phyloP scores from a whole-genome alignment of 2,797 vertebrate species.

The Argyrosomus regius region DNA sequence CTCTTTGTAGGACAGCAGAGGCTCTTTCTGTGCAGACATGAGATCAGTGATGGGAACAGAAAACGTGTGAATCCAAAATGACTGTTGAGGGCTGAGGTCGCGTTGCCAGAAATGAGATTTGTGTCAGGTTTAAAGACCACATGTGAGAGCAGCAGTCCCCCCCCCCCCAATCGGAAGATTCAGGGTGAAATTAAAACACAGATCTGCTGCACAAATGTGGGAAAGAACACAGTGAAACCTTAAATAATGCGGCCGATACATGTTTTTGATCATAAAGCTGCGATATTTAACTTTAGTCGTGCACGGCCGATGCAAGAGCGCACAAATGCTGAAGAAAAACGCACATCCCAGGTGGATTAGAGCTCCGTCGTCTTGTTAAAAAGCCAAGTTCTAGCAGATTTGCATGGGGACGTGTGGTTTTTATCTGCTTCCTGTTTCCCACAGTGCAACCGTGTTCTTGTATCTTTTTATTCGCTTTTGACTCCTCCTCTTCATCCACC shows the following conservation, averaged over 20 bases:
- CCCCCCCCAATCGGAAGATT: not conserved
- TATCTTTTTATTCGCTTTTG: constrained; percentile 42
- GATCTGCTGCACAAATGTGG: not conserved
- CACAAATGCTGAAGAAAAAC: not conserved
- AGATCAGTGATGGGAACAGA: constrained; percentile 9
- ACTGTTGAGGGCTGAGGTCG: constrained; percentile 6
- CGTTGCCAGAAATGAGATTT: not conserved
- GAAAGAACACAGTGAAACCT: not conserved
- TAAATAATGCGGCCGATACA: not conserved
- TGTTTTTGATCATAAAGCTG: no score
- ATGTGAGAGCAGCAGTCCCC: not conserved
- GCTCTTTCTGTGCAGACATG: not conserved
- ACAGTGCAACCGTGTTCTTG: constrained; percentile 42
- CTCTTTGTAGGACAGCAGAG: not conserved
- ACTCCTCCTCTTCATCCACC: not conserved
- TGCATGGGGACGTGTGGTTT: constrained; percentile 30
- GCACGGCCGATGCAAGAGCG: not conserved
- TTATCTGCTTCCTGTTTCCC: constrained; percentile 57
- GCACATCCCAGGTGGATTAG: not conserved
- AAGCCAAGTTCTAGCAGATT: constrained; percentile 20
- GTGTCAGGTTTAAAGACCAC: not conserved
- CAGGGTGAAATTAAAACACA: not conserved
- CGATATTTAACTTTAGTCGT: no score
- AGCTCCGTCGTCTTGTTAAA: constrained; percentile 3
- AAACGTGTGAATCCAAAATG: constrained; percentile 25